Conservation (phyloP, 2,888 invertebrate genomes). For the Mythimna loreyi region DNA sequence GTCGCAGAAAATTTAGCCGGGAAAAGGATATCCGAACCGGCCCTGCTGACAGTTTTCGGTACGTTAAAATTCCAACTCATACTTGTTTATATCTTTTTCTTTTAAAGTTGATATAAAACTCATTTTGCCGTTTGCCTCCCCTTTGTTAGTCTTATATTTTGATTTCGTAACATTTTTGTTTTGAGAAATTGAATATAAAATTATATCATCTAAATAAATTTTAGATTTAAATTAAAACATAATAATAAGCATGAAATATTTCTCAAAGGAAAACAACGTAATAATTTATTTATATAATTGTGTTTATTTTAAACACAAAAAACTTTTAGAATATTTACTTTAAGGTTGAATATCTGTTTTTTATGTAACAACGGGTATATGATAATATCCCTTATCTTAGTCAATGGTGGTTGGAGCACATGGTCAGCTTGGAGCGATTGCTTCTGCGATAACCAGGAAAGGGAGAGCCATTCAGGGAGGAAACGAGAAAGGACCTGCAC, state of each 20-base stretch:
- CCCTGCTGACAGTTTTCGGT: constrained; percentile 97
- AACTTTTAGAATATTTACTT: not conserved
- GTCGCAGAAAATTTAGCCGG: constrained; percentile 98
- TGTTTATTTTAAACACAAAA: not conserved
- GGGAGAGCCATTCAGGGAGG: constrained; percentile 93
- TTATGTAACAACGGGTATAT: not conserved
- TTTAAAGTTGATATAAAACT: constrained; percentile 25
- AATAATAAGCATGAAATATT: not conserved
- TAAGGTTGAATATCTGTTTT: not conserved
- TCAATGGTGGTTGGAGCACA: constrained; percentile 98
- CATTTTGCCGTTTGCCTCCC: constrained; percentile 2
- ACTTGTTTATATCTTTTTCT: constrained; percentile 36
- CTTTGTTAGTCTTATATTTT: not conserved
- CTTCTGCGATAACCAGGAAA: constrained; percentile 91
- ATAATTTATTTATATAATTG: not conserved
- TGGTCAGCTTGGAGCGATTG: constrained; percentile 98
- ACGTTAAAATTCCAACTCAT: constrained; percentile 80
- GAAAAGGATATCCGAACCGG: constrained; percentile 96
- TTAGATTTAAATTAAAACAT: too few species aligned
- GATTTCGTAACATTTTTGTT: not conserved
- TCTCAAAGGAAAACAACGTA: not conserved
- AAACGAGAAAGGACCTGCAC: constrained; percentile 96
- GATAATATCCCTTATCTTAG: constrained; percentile 82
- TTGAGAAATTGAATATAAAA: not conserved
- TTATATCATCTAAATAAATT: not conserved